These are phyloP conservation scores for Columba guinea DNA, from an alignment of 2,797 vertebrate genomes.

Conservation along the genomic window DNA sequence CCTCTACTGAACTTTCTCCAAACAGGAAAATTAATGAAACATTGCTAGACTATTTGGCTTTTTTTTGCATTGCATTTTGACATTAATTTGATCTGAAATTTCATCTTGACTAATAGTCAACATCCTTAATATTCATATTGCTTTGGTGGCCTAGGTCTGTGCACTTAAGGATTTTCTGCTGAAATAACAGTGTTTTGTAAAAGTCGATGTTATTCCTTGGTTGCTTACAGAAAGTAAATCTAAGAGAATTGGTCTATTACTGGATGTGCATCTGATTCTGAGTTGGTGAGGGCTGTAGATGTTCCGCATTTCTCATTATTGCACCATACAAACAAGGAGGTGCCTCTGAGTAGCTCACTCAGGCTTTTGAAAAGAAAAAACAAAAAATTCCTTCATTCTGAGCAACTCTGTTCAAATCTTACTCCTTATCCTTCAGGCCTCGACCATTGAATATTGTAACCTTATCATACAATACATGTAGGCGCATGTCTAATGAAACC, in stretches of 20 bases:
- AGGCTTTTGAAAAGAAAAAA: background rate
- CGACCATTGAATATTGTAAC: background rate
- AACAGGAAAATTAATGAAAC: constrained; percentile 59
- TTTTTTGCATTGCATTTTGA: constrained; percentile 13
- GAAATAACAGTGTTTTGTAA: background rate
- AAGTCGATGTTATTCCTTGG: background rate
- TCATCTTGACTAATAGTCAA: constrained; percentile 12
- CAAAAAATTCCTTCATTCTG: background rate
- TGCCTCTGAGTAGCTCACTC: background rate
- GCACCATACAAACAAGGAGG: background rate
- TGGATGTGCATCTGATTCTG: background rate
- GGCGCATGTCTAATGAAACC: background rate
- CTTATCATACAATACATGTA: background rate
- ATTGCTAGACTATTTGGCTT: background rate
- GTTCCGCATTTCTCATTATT: background rate
- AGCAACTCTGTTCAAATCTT: background rate
- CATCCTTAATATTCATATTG: constrained; percentile 19
- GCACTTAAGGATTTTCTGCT: background rate
- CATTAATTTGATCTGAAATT: constrained; percentile 49
- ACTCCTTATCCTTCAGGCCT: background rate
- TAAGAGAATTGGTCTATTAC: background rate
- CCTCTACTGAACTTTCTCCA: constrained; percentile 12
- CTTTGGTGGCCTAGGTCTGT: background rate
- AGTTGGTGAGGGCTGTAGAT: background rate
- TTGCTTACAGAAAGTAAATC: background rate